phyloP scores from a whole-genome alignment of 2,113 vertebrate species.

The Haplochromis burtoni region DNA sequence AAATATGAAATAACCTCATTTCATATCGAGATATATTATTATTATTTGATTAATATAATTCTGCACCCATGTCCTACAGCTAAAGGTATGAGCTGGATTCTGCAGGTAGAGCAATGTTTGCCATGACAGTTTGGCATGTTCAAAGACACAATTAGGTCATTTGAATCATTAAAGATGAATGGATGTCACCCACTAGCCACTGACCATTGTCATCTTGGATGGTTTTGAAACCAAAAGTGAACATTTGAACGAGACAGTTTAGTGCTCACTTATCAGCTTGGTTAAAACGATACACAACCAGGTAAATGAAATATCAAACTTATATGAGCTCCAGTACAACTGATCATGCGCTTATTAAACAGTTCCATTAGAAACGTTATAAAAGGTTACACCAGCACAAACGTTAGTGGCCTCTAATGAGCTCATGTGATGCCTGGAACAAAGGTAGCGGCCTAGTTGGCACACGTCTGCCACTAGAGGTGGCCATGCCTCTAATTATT shows the following conservation, averaged over 20 bases:
- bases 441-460: neutral
- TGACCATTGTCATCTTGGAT: too few species aligned
- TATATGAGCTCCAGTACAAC: neutral
- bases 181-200: neutral
- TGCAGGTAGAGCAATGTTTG: neutral
- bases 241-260: neutral
- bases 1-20: neutral
- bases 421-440: neutral
- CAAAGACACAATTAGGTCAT: neutral
- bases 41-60: neutral
- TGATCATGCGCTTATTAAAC: neutral
- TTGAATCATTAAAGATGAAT: neutral
- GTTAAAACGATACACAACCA: neutral
- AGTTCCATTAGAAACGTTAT: neutral
- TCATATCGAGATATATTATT: neutral
- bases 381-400: neutral
- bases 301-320: neutral
- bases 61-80: neutral
- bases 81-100: neutral
- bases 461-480: rapidly evolving
- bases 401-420: neutral
- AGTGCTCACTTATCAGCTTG: neutral
- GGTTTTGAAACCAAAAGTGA: neutral
- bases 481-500: neutral
- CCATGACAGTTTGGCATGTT: rapidly evolving